Conservation (phyloP, 2,888 invertebrate species). For the Matsumyia berberina region DNA sequence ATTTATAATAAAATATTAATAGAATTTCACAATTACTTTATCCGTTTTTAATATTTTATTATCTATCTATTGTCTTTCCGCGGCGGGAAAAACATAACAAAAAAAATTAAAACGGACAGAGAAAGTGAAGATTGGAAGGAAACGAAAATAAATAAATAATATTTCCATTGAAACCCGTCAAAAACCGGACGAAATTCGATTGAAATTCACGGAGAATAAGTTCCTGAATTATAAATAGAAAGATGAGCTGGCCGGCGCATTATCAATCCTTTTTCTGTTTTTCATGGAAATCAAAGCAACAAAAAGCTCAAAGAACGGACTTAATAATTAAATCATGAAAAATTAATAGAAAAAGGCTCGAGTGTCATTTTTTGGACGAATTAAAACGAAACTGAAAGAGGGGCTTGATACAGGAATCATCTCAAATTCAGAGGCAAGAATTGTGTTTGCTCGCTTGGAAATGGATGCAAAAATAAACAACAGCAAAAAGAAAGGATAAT, state of each 20-base stretch:
- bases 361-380: background rate
- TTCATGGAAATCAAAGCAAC: background rate
- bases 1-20: slow-evolving; percentile 33
- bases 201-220: slow-evolving; percentile 26
- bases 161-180: slow-evolving; percentile 5
- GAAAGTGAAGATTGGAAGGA: slow-evolving; percentile 5
- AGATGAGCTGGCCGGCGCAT: slow-evolving; percentile 8
- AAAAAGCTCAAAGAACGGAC: slow-evolving; percentile 3
- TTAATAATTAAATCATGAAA: slow-evolving; percentile 26
- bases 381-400: background rate
- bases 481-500: background rate
- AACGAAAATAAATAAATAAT: slow-evolving; percentile 39
- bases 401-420: background rate
- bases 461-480: slow-evolving; percentile 4
- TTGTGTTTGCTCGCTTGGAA: slow-evolving; percentile 18
- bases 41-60: slow-evolving; percentile 47
- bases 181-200: slow-evolving; percentile 18
- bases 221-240: slow-evolving; percentile 16
- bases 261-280: slow-evolving; percentile 32
- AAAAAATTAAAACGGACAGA: background rate
- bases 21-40: slow-evolving; percentile 47
- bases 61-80: background rate
- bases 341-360: slow-evolving; percentile 3
- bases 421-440: background rate
- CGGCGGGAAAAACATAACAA: background rate